phyloP scores from a whole-genome alignment of 2,797 vertebrate species.

The Spatula versicolor region DNA sequence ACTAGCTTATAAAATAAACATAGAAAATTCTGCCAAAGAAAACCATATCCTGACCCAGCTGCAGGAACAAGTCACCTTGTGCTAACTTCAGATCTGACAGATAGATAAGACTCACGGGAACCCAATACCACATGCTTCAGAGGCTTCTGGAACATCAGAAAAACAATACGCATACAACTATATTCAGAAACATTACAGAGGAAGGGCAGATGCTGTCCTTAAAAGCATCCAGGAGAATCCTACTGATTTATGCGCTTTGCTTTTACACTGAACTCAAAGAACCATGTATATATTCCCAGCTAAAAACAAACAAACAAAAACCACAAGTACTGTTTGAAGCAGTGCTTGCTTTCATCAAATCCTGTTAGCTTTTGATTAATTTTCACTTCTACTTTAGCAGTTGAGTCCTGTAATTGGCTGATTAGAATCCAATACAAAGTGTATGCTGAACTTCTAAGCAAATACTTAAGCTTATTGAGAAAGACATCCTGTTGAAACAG shows the following conservation, averaged over 20 bases:
- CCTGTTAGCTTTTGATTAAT: not conserved
- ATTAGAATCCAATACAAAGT: not conserved
- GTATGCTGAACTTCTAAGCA: not conserved
- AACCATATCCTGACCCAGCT: not conserved
- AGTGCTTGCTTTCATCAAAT: not conserved
- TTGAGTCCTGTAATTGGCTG: not conserved
- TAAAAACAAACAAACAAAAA: not conserved
- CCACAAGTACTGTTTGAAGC: not conserved
- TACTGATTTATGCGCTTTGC: not conserved
- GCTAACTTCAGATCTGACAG: not conserved
- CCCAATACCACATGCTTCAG: not conserved
- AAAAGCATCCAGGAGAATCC: not conserved
- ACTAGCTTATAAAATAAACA: not conserved
- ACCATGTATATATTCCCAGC: not conserved
- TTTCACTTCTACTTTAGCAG: slow-evolving; percentile 25
- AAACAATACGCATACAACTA: not conserved
- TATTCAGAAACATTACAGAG: not conserved
- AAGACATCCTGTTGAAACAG: not conserved
- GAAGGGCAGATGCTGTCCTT: not conserved
- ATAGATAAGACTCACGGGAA: not conserved
- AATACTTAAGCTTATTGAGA: not conserved
- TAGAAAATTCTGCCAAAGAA: not conserved
- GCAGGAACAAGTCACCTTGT: not conserved
- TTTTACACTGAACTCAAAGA: not conserved
- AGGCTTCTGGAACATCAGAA: not conserved